Evolutionary conservation across 2,888 invertebrate species (phyloP).

Genomic region (Rhamphomyia laevipes): DNA sequence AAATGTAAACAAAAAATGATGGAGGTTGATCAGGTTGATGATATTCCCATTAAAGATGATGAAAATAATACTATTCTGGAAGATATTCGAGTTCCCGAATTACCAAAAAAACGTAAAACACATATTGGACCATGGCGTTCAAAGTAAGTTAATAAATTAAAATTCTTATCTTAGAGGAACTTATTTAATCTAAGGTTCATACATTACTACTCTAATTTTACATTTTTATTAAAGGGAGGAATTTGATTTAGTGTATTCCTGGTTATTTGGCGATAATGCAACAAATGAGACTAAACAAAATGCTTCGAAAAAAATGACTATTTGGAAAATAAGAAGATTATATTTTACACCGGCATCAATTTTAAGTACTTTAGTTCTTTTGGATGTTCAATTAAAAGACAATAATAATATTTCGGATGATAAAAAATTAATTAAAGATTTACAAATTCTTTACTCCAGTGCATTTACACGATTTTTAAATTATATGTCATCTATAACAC

Average conservation of each 20-base stretch:
- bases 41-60: too few relatives aligned
- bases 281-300: slow-evolving; percentile 14
- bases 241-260: slow-evolving; percentile 28
- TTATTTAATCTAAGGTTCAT: not conserved
- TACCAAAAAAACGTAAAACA: not conserved
- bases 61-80: not conserved
- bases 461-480: slow-evolving; percentile 35
- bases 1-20: not conserved
- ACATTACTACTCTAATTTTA: not conserved
- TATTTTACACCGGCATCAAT: slow-evolving; percentile 32
- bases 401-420: slow-evolving; percentile 1
- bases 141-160: slow-evolving; percentile 7
- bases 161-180: not conserved
- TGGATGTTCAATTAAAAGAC: slow-evolving; percentile 30
- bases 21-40: too few relatives aligned
- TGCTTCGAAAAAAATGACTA: slow-evolving; percentile 25
- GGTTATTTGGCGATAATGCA: slow-evolving; percentile 22
- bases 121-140: slow-evolving; percentile 11
- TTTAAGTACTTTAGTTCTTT: slow-evolving; percentile 28
- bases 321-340: slow-evolving; percentile 32
- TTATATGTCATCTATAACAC: slow-evolving; percentile 36
- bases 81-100: not conserved
- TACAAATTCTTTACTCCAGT: slow-evolving; percentile 28
- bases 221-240: slow-evolving; percentile 22
- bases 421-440: slow-evolving; percentile 10